Evolutionary conservation across 2,888 invertebrate species (phyloP), one percentile per base, ranked within the genome.

Genomic region (Euclidia mi): DNA sequence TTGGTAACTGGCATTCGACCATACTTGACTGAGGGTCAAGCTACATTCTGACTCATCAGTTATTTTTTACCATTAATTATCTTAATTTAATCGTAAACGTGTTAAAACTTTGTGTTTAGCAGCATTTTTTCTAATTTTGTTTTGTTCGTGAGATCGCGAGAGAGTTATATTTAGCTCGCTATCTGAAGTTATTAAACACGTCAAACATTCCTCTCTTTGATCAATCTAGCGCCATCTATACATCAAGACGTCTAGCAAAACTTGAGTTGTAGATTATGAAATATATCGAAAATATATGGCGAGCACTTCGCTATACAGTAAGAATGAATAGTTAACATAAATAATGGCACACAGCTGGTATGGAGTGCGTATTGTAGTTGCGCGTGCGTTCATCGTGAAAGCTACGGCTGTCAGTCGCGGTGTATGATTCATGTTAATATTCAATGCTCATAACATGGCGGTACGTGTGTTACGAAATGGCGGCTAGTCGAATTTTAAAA

Each of bases 381-480:
- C 47, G 55, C 45, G 53, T 45, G 60, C 47, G 60, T 41, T 41
- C 15, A 34, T 50, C 65, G 58, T 61, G 66, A 73, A 69, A 73
- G 70, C 58, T 56, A 64, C 63, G 69, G 53, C 63, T 25, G 43
- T 56, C 64, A 65, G 56, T 66, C 50, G 62, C 41, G 47, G 65
- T 64, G 34, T 69, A 63, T 79, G 79, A 82, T 81, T 79, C 80
- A 81, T 64, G 60, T 72, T 65, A 34, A 67, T 71, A 77, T 72
- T 76, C 75, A 80, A 63, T 69, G 64, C 61, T 67, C 70, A 75
- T 68, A 58, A 51, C 48, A 64, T 64, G 58, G 57, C 74, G 53
- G 74, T 85, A 85, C 85, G 84, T 84, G 84, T 60, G 66, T 85
- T 83, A 78, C 84, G 65, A 75, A 85, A 88, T 76, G 72, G 57